Evolutionary conservation across 2,888 invertebrate genomes (phyloP).

Genomic region (Phasia obesa): DNA sequence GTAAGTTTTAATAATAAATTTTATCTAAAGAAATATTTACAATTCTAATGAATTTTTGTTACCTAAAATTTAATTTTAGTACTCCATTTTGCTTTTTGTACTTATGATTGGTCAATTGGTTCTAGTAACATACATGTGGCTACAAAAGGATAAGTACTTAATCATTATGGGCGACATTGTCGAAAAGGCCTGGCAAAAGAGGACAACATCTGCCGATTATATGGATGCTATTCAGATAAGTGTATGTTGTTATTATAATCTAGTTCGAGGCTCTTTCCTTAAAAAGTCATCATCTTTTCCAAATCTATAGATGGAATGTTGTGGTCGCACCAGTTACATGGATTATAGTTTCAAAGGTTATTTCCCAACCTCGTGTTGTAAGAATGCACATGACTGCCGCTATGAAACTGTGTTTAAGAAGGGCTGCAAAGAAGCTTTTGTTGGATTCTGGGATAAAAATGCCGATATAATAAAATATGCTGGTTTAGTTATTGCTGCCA

Average conservation of each 20-base stretch:
- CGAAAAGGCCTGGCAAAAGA: slow-evolving; percentile 81
- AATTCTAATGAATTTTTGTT: not conserved
- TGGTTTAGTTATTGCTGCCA: slow-evolving; percentile 87
- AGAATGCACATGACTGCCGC: slow-evolving; percentile 76
- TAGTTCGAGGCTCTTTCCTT: not conserved
- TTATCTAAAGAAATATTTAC: not conserved
- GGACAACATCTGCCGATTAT: slow-evolving; percentile 78
- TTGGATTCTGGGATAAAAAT: slow-evolving; percentile 82
- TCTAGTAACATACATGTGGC: slow-evolving; percentile 88
- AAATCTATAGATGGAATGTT: slow-evolving; percentile 78
- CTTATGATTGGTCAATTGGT: slow-evolving; percentile 90
- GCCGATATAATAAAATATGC: slow-evolving; percentile 85
- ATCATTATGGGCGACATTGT: slow-evolving; percentile 84
- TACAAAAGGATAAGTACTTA: slow-evolving; percentile 85
- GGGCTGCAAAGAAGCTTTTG: slow-evolving; percentile 80
- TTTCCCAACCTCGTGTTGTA: slow-evolving; percentile 79
- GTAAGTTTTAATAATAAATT: slow-evolving; percentile 83
- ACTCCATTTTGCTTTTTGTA: slow-evolving; percentile 87
- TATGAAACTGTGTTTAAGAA: slow-evolving; percentile 76
- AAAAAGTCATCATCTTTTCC: slow-evolving; percentile 1
- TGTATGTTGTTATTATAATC: slow-evolving; percentile 72
- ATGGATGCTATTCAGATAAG: slow-evolving; percentile 80
- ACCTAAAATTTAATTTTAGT: slow-evolving; percentile 83
- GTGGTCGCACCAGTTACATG: slow-evolving; percentile 77
- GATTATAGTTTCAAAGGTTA: slow-evolving; percentile 79